Conservation (phyloP, 1,140 invertebrate species). For the Drosophila lowei region DNA sequence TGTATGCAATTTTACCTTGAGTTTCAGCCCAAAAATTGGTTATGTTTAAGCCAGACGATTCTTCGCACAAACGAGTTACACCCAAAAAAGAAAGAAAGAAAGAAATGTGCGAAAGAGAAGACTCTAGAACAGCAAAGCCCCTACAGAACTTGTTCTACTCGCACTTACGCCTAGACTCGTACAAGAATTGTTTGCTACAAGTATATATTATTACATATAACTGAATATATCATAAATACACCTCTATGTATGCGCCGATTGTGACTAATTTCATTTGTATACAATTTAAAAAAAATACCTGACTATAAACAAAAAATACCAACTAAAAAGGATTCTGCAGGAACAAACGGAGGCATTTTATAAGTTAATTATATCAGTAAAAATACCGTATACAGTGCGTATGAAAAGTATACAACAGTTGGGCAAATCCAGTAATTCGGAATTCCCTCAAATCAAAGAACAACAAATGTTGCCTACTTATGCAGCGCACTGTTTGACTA, state of each 20-base stretch:
- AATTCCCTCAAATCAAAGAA: not conserved
- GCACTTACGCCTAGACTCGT: conserved; percentile 20
- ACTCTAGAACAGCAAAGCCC: too few species aligned
- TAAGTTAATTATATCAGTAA: conserved; percentile 36
- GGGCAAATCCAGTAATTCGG: too few species aligned
- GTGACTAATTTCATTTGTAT: conserved; percentile 73
- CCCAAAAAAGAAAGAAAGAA: conserved; percentile 60
- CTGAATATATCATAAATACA: conserved; percentile 27
- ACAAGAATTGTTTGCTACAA: conserved; percentile 33
- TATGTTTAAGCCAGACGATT: conserved; percentile 41
- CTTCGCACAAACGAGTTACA: conserved; percentile 77
- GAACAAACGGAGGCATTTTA: conserved; percentile 64
- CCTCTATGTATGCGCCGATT: conserved; percentile 66
- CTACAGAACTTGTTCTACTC: conserved; percentile 27
- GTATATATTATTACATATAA: conserved; percentile 20
- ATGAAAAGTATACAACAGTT: not conserved
- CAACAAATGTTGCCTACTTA: conserved; percentile 26
- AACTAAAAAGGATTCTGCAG: conserved; percentile 11
- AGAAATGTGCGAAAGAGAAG: conserved; percentile 28
- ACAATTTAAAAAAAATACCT: conserved; percentile 7
- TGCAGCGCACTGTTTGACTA: conserved; percentile 4
- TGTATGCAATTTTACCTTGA: conserved; percentile 46
- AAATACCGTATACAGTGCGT: not conserved
- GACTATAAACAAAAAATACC: not conserved
- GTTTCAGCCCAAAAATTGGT: conserved; percentile 40